A percentile compares a stretch with the other conserved stretches of the same genome.
Evolutionary conservation across 2,113 vertebrate genomes (phyloP).

Genomic region (Cephalophus harveyi): DNA sequence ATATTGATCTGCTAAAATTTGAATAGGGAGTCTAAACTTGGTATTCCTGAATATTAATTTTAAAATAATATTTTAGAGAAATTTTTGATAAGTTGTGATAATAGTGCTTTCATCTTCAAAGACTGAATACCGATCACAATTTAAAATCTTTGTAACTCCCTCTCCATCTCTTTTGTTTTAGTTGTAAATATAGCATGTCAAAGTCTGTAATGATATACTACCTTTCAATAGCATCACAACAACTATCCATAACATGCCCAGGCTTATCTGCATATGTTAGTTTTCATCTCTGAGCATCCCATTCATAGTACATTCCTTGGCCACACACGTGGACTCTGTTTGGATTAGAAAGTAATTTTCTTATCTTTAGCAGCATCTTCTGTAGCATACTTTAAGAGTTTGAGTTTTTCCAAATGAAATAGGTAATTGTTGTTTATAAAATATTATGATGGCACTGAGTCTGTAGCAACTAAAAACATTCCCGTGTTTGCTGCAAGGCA

Average conservation of each 20-base stretch:
- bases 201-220: not conserved
- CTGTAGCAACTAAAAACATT: constrained; percentile 69
- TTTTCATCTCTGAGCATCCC: not conserved
- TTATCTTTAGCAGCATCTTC: not conserved
- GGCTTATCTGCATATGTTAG: not conserved
- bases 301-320: not conserved
- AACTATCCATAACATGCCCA: not conserved
- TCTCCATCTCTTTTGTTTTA: not conserved
- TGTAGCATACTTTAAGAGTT: not conserved
- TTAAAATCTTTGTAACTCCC: not conserved
- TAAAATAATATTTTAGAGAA: not conserved
- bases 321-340: not conserved
- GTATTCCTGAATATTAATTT: not conserved
- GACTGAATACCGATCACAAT: not conserved
- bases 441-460: constrained; percentile 71
- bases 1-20: not conserved
- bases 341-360: not conserved
- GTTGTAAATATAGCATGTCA: not conserved
- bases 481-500: constrained; percentile 80
- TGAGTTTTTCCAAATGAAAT: constrained; percentile 65
- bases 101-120: not conserved
- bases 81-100: not conserved
- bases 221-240: not conserved
- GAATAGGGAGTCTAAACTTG: not conserved
- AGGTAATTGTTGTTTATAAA: constrained; percentile 79